Evolutionary conservation across 2,113 vertebrate genomes (phyloP).

Genomic region (Lagopus muta): DNA sequence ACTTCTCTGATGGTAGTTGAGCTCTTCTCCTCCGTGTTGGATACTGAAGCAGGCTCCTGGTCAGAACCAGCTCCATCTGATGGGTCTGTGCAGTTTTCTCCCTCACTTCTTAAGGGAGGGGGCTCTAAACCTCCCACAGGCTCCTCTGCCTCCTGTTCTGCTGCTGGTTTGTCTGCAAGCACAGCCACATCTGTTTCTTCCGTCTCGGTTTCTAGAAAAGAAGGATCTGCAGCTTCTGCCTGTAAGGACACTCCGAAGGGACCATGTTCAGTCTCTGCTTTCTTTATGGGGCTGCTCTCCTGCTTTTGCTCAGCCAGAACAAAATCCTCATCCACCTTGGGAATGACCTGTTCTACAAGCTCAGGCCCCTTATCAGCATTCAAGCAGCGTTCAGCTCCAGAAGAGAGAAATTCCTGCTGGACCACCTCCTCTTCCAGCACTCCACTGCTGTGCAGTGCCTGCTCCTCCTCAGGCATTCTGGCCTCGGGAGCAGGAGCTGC

Average conservation of each 20-base stretch:
- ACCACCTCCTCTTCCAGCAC: conserved; percentile 39
- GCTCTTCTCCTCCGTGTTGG: not conserved
- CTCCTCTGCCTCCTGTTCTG: conserved; percentile 1
- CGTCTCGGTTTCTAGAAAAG: not conserved
- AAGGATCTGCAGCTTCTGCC: not conserved
- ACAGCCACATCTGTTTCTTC: not conserved
- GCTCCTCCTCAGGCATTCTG: not conserved
- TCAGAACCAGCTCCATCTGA: not conserved
- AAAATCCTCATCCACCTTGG: not conserved
- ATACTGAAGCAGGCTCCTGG: not conserved
- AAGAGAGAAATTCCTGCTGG: not conserved
- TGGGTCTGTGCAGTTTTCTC: not conserved
- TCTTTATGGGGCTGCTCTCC: not conserved
- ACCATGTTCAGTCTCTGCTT: not conserved
- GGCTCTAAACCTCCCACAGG: conserved; percentile 3
- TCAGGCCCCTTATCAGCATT: not conserved
- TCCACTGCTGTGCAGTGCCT: not conserved
- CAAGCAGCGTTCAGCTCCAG: not conserved
- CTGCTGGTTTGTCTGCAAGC: not conserved
- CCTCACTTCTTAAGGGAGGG: conserved; percentile 33
- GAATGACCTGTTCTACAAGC: not conserved
- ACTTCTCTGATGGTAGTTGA: not conserved
- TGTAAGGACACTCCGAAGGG: not conserved
- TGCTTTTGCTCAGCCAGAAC: conserved; percentile 7
- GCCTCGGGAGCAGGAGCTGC: not conserved